A percentile compares a stretch with the other conserved stretches of the same genome.
phyloP scores from a whole-genome alignment of 1,140 invertebrate genomes.

The Bombus impatiens region DNA sequence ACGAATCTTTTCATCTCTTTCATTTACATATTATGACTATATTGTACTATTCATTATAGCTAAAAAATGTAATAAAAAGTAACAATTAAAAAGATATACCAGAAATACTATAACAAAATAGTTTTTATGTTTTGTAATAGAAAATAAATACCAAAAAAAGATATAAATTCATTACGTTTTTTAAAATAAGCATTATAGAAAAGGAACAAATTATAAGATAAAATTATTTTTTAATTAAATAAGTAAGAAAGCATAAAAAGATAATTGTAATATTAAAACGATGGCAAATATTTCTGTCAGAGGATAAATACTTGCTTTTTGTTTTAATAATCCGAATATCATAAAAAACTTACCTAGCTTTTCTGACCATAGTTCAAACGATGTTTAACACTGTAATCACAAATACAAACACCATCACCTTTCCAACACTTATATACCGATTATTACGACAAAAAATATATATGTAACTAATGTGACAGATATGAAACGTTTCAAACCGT shows the following conservation, averaged over 20 bases:
- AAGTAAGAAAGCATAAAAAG: background rate
- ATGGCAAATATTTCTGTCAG: background rate
- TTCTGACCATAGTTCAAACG: too few species aligned
- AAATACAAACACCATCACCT: too few species aligned
- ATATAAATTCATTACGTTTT: background rate
- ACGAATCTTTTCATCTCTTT: background rate
- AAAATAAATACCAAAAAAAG: background rate
- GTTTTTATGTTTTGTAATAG: background rate
- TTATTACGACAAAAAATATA: background rate
- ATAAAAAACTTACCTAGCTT: slow-evolving; percentile 8
- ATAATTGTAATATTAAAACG: background rate
- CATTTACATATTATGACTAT: background rate
- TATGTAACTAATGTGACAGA: background rate
- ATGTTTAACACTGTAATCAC: background rate
- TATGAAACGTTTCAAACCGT: background rate
- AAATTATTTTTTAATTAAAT: background rate
- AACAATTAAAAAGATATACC: background rate
- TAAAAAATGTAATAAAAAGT: slow-evolving; percentile 15
- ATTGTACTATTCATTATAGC: background rate
- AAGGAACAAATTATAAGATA: too few species aligned
- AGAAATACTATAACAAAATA: background rate
- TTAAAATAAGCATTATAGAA: background rate
- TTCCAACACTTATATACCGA: background rate
- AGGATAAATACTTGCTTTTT: background rate
- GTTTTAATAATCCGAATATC: background rate